These are phyloP conservation scores for Tupiocoris notatus DNA, from an alignment of 2,888 invertebrate genomes.

Conservation along the genomic window DNA sequence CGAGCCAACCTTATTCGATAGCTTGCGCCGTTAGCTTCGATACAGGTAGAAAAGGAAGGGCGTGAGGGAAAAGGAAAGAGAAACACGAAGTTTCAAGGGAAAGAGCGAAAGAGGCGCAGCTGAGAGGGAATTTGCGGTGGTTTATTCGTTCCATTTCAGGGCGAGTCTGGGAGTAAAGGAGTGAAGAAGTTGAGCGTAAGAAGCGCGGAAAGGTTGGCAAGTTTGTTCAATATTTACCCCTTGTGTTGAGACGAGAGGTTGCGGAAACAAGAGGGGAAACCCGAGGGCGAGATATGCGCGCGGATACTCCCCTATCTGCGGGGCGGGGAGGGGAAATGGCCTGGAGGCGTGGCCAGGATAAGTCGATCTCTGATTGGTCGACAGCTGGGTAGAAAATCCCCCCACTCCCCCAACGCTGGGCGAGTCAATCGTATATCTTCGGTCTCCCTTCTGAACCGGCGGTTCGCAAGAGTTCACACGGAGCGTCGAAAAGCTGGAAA, in stretches of 20 bases:
- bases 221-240: slow-evolving; percentile 48
- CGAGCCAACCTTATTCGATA: background rate
- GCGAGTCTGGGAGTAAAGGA: background rate
- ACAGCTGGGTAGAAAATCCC: background rate
- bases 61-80: background rate
- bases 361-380: slow-evolving; percentile 14
- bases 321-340: background rate
- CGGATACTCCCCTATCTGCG: background rate
- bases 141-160: slow-evolving; percentile 33
- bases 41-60: background rate
- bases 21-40: background rate
- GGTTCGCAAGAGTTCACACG: background rate
- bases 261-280: slow-evolving; percentile 21
- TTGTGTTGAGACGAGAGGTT: slow-evolving; percentile 40
- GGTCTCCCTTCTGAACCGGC: background rate
- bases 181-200: background rate
- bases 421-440: background rate
- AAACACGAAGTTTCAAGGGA: background rate
- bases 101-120: slow-evolving; percentile 1
- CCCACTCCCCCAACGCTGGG: background rate
- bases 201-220: slow-evolving; percentile 26
- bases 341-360: background rate
- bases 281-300: background rate
- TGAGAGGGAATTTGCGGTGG: slow-evolving; percentile 37
- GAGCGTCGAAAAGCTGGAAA: background rate